These are phyloP conservation scores for Portunus trituberculatus DNA, from an alignment of 1,140 invertebrate species.

Conservation along the genomic window DNA sequence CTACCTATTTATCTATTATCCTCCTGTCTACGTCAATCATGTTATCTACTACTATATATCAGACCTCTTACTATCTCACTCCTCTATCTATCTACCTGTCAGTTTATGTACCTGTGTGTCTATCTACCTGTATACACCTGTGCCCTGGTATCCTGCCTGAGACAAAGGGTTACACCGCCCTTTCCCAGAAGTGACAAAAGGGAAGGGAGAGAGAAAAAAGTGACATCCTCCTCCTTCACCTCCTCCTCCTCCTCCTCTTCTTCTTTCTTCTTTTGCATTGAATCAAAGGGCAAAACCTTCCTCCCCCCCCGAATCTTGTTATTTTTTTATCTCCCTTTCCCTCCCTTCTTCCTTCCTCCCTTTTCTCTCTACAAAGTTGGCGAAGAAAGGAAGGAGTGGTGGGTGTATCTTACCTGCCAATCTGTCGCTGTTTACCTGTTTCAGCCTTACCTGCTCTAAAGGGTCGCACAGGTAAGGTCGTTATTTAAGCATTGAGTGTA, in stretches of 20 bases:
- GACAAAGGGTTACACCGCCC: background rate
- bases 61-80: background rate
- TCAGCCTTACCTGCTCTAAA: no score
- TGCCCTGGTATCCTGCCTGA: background rate
- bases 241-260: background rate
- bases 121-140: background rate
- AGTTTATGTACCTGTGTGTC: background rate
- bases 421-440: no score
- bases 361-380: background rate
- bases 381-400: background rate
- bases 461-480: no score
- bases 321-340: background rate
- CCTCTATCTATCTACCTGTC: background rate
- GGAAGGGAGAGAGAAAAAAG: background rate
- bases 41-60: background rate
- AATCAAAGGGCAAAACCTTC: slow-evolving; percentile 9
- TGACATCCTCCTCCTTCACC: background rate
- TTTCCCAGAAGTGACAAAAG: slow-evolving; percentile 22
- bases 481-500: no score
- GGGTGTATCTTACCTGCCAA: no score
- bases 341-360: background rate
- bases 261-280: background rate
- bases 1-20: background rate
- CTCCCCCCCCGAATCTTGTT: background rate
- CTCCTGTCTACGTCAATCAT: background rate